phyloP scores from a whole-genome alignment of 2,113 vertebrate genomes.

The Regulus satrapa region DNA sequence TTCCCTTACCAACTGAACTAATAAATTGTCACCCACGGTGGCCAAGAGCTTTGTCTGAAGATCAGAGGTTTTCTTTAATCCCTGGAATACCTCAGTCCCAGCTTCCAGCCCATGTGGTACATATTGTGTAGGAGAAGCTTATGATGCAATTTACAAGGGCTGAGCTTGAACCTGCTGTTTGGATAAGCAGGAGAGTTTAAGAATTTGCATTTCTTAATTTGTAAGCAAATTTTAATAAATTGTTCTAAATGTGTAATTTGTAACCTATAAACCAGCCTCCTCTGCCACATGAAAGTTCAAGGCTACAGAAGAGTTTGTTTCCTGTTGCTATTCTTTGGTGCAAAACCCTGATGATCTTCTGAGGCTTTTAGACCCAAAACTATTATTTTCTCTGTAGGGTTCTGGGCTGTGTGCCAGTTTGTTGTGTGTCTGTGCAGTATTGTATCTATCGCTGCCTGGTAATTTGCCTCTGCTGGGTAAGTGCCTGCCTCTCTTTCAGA shows the following conservation, averaged over 20 bases:
- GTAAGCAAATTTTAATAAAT: not conserved
- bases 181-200: not conserved
- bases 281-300: not conserved
- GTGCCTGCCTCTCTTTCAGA: not conserved
- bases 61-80: not conserved
- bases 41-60: not conserved
- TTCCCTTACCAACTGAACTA: not conserved
- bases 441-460: not conserved
- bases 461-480: not conserved
- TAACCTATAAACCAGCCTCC: not conserved
- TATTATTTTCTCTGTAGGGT: not conserved
- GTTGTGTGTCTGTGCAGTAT: not conserved
- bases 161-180: not conserved
- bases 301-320: not conserved
- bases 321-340: not conserved
- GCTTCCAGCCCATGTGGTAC: not conserved
- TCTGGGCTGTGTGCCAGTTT: not conserved
- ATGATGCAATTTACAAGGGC: not conserved
- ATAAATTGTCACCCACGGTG: not conserved
- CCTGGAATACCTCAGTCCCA: not conserved
- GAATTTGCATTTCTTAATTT: not conserved
- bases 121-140: not conserved
- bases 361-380: not conserved
- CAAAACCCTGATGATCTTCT: not conserved
- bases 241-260: not conserved